Conservation (phyloP, 2,797 vertebrate species). For the Anas acuta region DNA sequence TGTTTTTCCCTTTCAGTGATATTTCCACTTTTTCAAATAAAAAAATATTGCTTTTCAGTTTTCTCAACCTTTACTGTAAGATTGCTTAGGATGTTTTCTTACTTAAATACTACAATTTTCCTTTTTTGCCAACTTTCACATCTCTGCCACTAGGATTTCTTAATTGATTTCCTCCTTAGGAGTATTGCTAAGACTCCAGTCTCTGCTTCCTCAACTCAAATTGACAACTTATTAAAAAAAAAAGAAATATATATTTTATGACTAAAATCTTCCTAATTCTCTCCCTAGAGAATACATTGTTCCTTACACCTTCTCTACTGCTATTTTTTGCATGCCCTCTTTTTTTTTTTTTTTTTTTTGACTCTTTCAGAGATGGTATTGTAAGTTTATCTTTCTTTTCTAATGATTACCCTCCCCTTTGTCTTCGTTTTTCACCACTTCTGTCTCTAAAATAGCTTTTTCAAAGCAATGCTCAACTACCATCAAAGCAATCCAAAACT, state of each 20-base stretch:
- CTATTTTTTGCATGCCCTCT: background rate
- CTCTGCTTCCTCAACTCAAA: background rate
- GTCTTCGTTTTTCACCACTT: background rate
- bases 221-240: conserved; percentile 6
- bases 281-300: background rate
- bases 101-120: background rate
- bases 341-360: background rate
- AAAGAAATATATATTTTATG: background rate
- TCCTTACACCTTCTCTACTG: background rate
- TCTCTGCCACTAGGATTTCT: background rate
- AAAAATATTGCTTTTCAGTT: background rate
- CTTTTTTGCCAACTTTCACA: background rate
- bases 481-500: background rate
- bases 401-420: background rate
- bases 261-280: conserved; percentile 6
- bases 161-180: background rate
- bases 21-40: background rate
- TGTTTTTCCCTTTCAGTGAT: background rate
- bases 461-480: background rate
- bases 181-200: background rate
- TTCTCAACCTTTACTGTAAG: background rate
- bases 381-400: background rate
- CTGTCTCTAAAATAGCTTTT: background rate
- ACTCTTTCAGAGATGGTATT: background rate
- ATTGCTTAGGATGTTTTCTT: background rate